These are phyloP conservation scores for Hermaeophaga mercurialis DNA, from an alignment of 2,888 invertebrate genomes.

Conservation along the genomic window DNA sequence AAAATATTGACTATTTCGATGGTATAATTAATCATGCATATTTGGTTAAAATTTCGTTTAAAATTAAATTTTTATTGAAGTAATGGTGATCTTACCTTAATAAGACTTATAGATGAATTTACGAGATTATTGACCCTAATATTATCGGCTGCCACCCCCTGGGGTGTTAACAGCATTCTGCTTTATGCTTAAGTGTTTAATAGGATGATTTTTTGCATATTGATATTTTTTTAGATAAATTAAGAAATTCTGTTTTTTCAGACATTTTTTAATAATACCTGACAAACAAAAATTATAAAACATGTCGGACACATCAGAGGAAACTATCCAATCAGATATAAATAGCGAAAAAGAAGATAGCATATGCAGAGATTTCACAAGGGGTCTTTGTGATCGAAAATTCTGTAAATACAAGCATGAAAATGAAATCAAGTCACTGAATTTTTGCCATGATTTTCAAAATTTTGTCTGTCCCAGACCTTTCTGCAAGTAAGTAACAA, in stretches of 20 bases:
- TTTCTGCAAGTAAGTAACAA: constrained; percentile 63
- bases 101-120: background rate
- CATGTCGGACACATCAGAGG: constrained; percentile 54
- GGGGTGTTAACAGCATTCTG: constrained; percentile 39
- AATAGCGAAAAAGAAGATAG: constrained; percentile 50
- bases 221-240: constrained; percentile 9
- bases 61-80: too few relatives aligned
- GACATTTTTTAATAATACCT: background rate
- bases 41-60: too few relatives aligned
- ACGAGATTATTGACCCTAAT: constrained; percentile 34
- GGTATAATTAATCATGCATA: too few relatives aligned
- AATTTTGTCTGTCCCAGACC: constrained; percentile 76
- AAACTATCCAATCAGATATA: constrained; percentile 44
- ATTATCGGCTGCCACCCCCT: constrained; percentile 18
- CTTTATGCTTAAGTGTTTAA: constrained; percentile 42
- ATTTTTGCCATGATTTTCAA: constrained; percentile 72
- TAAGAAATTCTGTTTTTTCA: background rate
- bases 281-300: constrained; percentile 3
- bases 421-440: constrained; percentile 53
- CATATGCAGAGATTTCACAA: constrained; percentile 64
- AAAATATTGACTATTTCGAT: too few relatives aligned
- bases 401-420: constrained; percentile 63
- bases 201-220: background rate
- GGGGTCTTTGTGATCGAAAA: constrained; percentile 64
- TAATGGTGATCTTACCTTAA: background rate